Evolutionary conservation across 2,888 invertebrate genomes (phyloP), one percentile per base, ranked within the genome.

Genomic region (Agrotis ipsilon): DNA sequence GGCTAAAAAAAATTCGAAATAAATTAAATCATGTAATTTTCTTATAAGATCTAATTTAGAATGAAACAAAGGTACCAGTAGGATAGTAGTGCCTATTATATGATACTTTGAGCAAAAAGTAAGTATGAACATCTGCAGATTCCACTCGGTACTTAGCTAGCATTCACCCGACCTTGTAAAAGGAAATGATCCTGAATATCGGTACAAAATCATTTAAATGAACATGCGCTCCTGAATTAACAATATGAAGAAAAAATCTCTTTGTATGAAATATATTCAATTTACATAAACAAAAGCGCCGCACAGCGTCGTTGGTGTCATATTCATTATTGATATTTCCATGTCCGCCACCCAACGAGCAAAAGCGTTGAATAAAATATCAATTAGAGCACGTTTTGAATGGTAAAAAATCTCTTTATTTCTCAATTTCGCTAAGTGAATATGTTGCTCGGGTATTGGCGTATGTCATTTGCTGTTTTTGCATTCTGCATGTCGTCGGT

Each of bases 401-500:
- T 82, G 84, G 90, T 92, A 93, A 93, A 91, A 89, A 89, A 88
- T 89, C 85, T 88, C 89, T 94, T 94, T 93, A 95, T 92, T 93
- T 96, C 94, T 95, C 94, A 95, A 95, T 95, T 95, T 94, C 81
- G 86, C 87, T 92, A 92, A 96, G 94, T 94, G 94, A 94, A 92
- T 93, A 89, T 92, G 91, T 90, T 85, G 87, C 73, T 80, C 86
- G 88, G 87, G 87, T 92, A 93, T 93, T 90, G 92, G 90, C 86
- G 93, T 92, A 94, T 93, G 94, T 96, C 94, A 95, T 95, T 95
- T 95, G 89, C 90, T 68, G 94, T 95, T 96, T 96, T 96, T 95
- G 93, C 88, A 84, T 83, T 74, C 80, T 85, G 75, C 88, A 86
- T 87, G 90, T 90, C 90, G 88, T 88, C 94, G 87, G 91, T 93